Conservation (phyloP, 2,113 vertebrate genomes). For the Fulmarus glacialis region DNA sequence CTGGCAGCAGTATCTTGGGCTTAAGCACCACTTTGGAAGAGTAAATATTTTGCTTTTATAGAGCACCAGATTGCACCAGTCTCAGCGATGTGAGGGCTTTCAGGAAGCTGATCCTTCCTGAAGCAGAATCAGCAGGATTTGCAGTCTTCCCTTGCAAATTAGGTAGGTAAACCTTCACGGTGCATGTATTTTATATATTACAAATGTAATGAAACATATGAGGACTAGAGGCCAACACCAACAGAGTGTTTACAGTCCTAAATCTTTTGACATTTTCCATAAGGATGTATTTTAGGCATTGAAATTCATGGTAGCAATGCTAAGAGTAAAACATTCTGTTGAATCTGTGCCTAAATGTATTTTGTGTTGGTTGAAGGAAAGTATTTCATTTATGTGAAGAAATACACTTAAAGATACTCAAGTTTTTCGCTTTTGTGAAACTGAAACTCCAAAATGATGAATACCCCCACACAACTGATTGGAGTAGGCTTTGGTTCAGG, state of each 20-base stretch:
- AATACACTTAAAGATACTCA: neutral
- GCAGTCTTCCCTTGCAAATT: neutral
- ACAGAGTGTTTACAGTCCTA: neutral
- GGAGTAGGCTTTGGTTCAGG: neutral
- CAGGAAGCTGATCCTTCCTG: neutral
- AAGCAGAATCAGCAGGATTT: neutral
- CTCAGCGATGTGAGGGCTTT: neutral
- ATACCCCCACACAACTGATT: neutral
- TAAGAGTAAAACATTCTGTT: neutral
- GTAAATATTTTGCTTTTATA: neutral
- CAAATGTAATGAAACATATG: neutral
- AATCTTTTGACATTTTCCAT: neutral
- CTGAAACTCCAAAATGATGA: neutral
- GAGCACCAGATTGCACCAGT: neutral
- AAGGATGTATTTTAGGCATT: neutral
- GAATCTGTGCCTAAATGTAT: neutral
- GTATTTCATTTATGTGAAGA: neutral
- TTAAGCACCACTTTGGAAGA: neutral
- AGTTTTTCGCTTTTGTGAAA: neutral
- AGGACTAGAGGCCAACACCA: neutral
- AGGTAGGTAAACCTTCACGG: neutral
- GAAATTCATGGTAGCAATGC: neutral
- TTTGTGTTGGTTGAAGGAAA: neutral
- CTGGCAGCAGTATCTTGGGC: neutral
- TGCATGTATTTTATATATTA: neutral